These are phyloP conservation scores for Punctoribates punctum DNA, from an alignment of 2,888 invertebrate genomes.

Conservation along the genomic window DNA sequence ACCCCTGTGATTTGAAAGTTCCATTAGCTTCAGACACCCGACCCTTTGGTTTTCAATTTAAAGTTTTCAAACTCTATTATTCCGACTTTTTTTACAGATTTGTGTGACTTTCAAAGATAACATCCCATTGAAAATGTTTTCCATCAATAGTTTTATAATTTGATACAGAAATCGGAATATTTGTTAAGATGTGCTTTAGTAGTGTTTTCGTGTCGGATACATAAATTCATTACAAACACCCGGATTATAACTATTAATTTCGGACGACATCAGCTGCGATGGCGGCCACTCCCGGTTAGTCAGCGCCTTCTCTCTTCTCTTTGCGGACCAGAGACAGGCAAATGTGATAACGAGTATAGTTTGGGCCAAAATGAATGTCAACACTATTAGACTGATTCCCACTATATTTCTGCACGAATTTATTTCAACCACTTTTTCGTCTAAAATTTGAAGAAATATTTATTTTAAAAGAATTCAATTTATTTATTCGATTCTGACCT, in stretches of 20 bases:
- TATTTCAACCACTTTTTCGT: background rate
- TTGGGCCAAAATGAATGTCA: constrained; percentile 27
- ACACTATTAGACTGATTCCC: constrained; percentile 4
- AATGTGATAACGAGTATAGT: background rate
- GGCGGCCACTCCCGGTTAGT: background rate
- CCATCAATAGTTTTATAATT: no score
- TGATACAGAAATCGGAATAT: background rate
- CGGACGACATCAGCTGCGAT: background rate
- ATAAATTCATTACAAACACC: background rate
- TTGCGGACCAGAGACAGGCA: constrained; percentile 1
- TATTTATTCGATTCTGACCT: background rate
- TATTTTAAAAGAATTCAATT: background rate
- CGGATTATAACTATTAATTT: background rate
- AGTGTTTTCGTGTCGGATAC: background rate
- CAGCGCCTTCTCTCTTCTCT: background rate
- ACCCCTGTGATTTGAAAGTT: no score
- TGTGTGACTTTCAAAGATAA: no score
- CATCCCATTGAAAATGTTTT: no score
- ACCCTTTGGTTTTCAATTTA: no score
- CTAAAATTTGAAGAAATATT: background rate
- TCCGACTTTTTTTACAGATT: no score
- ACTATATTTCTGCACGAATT: constrained; percentile 1
- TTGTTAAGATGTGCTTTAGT: background rate
- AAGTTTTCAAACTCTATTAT: no score
- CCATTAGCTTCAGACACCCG: no score